Evolutionary conservation across 2,797 vertebrate species (phyloP).

Genomic region (Halcyon chelicuti): DNA sequence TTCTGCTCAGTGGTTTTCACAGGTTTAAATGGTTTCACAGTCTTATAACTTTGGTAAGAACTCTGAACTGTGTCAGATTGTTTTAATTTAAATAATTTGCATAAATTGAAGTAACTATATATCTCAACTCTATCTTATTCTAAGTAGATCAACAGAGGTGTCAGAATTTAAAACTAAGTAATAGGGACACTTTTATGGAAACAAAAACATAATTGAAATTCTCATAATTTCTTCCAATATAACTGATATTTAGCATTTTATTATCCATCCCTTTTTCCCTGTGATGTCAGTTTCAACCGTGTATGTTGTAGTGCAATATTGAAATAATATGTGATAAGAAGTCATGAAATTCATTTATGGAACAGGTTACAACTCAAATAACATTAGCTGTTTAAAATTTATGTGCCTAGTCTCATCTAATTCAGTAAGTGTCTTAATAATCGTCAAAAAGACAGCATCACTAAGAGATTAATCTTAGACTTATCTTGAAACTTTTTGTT

Average conservation of each 20-base stretch:
- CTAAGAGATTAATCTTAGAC: not conserved
- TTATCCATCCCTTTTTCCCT: not conserved
- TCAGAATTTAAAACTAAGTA: conserved; percentile 12
- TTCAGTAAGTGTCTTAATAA: not conserved
- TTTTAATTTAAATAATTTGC: conserved; percentile 5
- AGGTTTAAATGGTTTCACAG: not conserved
- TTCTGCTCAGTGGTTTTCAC: not conserved
- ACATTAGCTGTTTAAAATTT: not conserved
- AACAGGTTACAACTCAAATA: not conserved
- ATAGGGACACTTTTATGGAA: not conserved
- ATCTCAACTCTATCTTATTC: not conserved
- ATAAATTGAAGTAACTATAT: not conserved
- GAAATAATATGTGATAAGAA: not conserved
- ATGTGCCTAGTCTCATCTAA: not conserved
- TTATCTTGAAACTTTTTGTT: not conserved
- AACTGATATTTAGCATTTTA: not conserved
- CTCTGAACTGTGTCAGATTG: not conserved
- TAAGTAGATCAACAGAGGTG: not conserved
- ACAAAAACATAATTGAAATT: conserved; percentile 6
- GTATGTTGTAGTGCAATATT: not conserved
- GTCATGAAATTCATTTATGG: not conserved
- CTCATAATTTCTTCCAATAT: not conserved
- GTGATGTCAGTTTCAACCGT: not conserved
- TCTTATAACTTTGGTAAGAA: not conserved
- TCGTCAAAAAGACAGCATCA: not conserved